Conservation (phyloP, 2,113 vertebrate species). For the Dascyllus trimaculatus region DNA sequence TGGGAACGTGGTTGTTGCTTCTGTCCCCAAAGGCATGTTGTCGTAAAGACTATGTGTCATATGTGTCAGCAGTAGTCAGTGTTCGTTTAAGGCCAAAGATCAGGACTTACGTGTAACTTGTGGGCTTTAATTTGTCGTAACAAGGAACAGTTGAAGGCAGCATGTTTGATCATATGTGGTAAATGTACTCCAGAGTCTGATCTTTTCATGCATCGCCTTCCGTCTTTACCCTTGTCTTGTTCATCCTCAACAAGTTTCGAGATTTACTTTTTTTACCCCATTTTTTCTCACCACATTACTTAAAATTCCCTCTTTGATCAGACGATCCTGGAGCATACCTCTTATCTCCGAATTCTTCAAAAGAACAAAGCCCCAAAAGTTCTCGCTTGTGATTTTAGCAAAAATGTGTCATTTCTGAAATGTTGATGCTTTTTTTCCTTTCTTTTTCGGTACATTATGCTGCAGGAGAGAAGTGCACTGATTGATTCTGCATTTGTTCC, state of each 20-base stretch:
- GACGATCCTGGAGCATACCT: not conserved
- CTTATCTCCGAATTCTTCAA: conserved; percentile 22
- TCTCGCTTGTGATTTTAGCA: conserved; percentile 13
- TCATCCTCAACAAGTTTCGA: not conserved
- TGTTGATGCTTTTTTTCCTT: not conserved
- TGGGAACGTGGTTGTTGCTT: not conserved
- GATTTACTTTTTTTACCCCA: no score
- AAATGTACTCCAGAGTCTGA: not conserved
- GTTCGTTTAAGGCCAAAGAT: not conserved
- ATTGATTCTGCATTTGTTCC: conserved; percentile 6
- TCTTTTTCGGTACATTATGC: conserved; percentile 3
- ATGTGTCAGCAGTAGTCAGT: not conserved
- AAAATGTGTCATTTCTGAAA: conserved; percentile 4
- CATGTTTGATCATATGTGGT: conserved; percentile 1
- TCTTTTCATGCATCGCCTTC: not conserved
- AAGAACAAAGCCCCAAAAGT: conserved; percentile 19
- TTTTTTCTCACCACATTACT: not conserved
- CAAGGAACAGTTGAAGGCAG: conserved; percentile 5
- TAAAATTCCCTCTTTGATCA: conserved; percentile 30
- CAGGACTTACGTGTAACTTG: not conserved
- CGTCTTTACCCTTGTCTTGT: not conserved
- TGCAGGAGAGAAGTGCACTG: not conserved
- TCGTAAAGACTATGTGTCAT: conserved; percentile 10
- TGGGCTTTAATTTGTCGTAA: conserved; percentile 11
- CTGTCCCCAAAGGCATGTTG: not conserved